These are phyloP conservation scores for Lithophane semibrunnea DNA, from an alignment of 2,888 invertebrate genomes.

Conservation along the genomic window DNA sequence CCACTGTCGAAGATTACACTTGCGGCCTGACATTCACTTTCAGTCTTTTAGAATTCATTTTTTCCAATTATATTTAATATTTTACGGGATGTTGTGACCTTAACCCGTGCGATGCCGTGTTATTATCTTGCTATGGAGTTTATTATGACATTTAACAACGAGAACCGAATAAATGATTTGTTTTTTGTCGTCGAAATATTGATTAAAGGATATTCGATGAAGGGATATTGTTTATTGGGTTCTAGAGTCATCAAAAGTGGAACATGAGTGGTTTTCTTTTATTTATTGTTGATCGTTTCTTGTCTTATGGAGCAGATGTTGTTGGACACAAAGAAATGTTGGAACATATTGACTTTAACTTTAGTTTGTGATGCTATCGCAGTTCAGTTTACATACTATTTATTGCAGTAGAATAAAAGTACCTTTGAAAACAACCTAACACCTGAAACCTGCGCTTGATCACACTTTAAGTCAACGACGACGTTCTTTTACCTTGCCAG, in stretches of 20 bases:
- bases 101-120: slow-evolving; percentile 46
- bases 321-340: slow-evolving; percentile 7
- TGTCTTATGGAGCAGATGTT: slow-evolving; percentile 12
- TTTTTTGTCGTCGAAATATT: slow-evolving; percentile 36
- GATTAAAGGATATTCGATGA: slow-evolving; percentile 40
- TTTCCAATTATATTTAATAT: slow-evolving; percentile 73
- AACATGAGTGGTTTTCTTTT: slow-evolving; percentile 1
- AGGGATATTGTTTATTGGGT: slow-evolving; percentile 28
- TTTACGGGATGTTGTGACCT: slow-evolving; percentile 64
- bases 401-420: slow-evolving; percentile 6
- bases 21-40: slow-evolving; percentile 76
- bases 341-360: slow-evolving; percentile 12
- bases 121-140: slow-evolving; percentile 61
- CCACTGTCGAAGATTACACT: slow-evolving; percentile 65
- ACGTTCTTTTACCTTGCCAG: neutral
- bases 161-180: slow-evolving; percentile 41
- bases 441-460: slow-evolving; percentile 7
- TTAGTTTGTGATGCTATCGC: slow-evolving; percentile 6
- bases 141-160: slow-evolving; percentile 65
- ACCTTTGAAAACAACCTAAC: neutral
- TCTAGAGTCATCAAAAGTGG: slow-evolving; percentile 14
- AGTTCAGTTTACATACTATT: neutral
- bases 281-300: slow-evolving; percentile 24
- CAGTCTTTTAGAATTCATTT: slow-evolving; percentile 69
- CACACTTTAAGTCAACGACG: slow-evolving; percentile 2